A percentile compares a stretch with the other conserved stretches of the same genome.
Evolutionary conservation across 1,140 invertebrate genomes (phyloP).

Genomic region (Temnothorax longispinosus): DNA sequence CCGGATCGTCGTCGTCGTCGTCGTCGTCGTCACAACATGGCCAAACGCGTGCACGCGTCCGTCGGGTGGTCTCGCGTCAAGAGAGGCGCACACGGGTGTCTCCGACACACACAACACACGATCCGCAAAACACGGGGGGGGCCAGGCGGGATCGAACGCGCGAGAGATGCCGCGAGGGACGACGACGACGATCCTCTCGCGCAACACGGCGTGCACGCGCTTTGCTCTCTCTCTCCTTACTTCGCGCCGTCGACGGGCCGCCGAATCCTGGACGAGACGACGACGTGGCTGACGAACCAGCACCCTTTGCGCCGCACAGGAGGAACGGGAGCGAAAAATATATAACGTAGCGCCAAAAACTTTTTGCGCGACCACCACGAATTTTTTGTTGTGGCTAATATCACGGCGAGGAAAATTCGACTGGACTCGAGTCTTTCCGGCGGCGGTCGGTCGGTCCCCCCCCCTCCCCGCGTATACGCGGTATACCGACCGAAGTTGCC

Average conservation of each 20-base stretch:
- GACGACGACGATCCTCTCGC: not conserved
- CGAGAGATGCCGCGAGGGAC: not conserved
- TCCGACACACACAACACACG: conserved; percentile 65
- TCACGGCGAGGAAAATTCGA: conserved; percentile 80
- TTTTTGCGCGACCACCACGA: conserved; percentile 78
- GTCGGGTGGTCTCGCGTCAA: conserved; percentile 63
- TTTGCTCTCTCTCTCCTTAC: conserved; percentile 51
- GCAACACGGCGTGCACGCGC: no score
- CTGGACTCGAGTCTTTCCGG: conserved; percentile 70
- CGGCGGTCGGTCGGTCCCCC: conserved; percentile 18
- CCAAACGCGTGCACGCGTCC: conserved; percentile 66
- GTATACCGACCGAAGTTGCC: conserved; percentile 41
- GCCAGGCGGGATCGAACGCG: conserved; percentile 52
- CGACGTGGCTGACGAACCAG: conserved; percentile 21
- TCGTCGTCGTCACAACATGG: conserved; percentile 73
- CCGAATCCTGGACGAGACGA: conserved; percentile 43
- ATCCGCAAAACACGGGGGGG: conserved; percentile 37
- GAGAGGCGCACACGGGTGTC: conserved; percentile 28
- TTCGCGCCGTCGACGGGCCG: conserved; percentile 24
- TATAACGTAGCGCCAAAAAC: conserved; percentile 71
- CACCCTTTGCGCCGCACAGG: conserved; percentile 30
- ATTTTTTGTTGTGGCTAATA: conserved; percentile 83
- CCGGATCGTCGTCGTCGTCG: conserved; percentile 32
- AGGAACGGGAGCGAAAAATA: conserved; percentile 64
- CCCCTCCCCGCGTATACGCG: no score